phyloP scores from a whole-genome alignment of 2,797 vertebrate species.

The Petrocephalus sullivani region DNA sequence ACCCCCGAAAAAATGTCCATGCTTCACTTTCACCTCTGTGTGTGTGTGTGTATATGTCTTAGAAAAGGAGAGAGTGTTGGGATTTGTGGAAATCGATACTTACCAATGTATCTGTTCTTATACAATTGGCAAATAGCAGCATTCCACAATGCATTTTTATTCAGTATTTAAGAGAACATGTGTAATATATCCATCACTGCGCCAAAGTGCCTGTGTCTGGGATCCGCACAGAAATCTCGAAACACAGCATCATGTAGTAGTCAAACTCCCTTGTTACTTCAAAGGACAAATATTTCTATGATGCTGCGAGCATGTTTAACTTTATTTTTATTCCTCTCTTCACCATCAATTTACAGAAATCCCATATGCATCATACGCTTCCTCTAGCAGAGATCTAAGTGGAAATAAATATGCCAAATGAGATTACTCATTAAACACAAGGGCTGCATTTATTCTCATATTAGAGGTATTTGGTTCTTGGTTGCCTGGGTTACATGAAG shows the following conservation, averaged over 20 bases:
- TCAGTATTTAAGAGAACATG: neutral
- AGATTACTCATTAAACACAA: constrained; percentile 53
- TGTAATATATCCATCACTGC: neutral
- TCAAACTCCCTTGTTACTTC: neutral
- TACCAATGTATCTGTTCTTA: neutral
- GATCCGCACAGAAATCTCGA: neutral
- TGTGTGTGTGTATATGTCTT: neutral
- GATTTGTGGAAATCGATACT: neutral
- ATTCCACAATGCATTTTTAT: neutral
- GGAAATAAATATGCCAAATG: constrained; percentile 44
- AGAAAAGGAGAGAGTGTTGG: neutral
- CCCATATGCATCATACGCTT: neutral
- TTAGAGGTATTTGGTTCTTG: constrained; percentile 55
- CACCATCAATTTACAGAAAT: neutral
- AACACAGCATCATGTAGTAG: neutral
- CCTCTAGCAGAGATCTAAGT: neutral
- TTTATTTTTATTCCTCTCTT: neutral
- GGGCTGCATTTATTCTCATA: constrained; percentile 59
- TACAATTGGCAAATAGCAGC: neutral
- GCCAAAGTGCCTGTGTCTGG: neutral
- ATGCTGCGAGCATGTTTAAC: neutral
- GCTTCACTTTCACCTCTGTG: neutral
- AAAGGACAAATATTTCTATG: neutral
- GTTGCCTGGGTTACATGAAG: constrained; percentile 58
- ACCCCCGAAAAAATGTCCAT: neutral